These are phyloP conservation scores for Trematomus loennbergii DNA, from an alignment of 2,113 vertebrate species.

Conservation along the genomic window DNA sequence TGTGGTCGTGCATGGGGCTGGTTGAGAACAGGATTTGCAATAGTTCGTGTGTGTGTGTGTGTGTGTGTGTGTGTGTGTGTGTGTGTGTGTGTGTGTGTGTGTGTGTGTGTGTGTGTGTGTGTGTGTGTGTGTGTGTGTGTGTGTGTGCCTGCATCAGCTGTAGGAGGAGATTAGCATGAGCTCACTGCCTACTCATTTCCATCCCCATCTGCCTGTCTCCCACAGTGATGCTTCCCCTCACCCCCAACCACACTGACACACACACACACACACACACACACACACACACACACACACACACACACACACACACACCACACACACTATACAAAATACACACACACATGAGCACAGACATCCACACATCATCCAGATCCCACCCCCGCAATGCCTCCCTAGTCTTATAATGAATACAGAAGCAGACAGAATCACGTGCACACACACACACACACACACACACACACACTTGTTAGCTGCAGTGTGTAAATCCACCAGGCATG, in stretches of 20 bases:
- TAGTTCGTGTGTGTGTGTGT: conserved; percentile 17
- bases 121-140: conserved; percentile 46
- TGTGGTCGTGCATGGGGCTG: conserved; percentile 36
- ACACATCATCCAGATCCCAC: conserved; percentile 51
- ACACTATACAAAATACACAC: conserved; percentile 34
- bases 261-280: conserved; percentile 7
- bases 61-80: conserved; percentile 34
- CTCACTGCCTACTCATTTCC: conserved; percentile 80
- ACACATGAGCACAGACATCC: conserved; percentile 42
- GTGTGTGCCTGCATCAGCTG: conserved; percentile 74
- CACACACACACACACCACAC: conserved; percentile 37
- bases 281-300: conserved; percentile 36
- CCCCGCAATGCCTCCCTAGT: conserved; percentile 49
- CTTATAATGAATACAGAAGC: conserved; percentile 60
- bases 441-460: conserved; percentile 3
- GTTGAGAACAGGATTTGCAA: conserved; percentile 35
- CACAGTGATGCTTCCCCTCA: conserved; percentile 65
- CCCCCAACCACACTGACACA: not conserved
- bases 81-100: conserved; percentile 43
- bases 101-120: conserved; percentile 41
- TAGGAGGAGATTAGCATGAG: conserved; percentile 82
- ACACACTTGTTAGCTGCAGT: too few species aligned
- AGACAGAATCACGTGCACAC: conserved; percentile 37
- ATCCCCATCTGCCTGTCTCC: conserved; percentile 83
- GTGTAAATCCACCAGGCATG: too few species aligned